Base-by-base conservation (phyloP, 2,113 vertebrate species). In the Burhinus oedicnemus region DNA sequence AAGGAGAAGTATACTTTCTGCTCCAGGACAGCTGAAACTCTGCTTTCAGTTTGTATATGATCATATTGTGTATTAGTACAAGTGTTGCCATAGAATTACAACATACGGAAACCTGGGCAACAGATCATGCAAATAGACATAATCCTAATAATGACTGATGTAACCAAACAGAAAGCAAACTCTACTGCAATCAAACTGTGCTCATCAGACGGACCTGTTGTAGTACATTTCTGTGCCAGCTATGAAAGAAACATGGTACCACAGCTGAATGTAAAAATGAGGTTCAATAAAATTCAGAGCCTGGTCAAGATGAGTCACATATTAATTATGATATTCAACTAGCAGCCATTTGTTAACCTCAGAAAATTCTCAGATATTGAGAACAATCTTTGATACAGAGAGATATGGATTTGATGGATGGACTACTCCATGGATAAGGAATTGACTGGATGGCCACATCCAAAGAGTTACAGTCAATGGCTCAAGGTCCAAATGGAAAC, bases 31-130 rank as follows among this genome's bases (percentile, higher is more conserved):
- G 72, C 34, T 70, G 44, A 68, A 82, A 54, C 47, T 90, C 49
- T 23, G 16, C 7, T 86, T 83, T 90, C 78, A 87, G 58, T 93
- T 95, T 97, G 86, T 34, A 36, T 69, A 81, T 82, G 38, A 70
- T 91, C 77, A 68, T 76, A 87, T 38, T 40, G 29, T 66, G 32
- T 61, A 62, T 95, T 84, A 93, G 66, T 60, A 88, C 55, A 65
- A 93, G 84, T 70, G 68, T 85, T 91, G 83, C 75, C 2, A 77
- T 79, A 90, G 88, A 95, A 85, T 87, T 91, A 90, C 54, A 95
- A 93, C 30, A 89, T 84, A 87, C 6, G 30, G 86, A 95, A 97
- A 95, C 90, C 77, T 69, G 91, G 96, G 89, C 81, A 95, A 97
- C 83, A 18, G 11, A 88, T 66, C 74, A n/a, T 55, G 34, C 76